Base-by-base conservation (phyloP, 2,113 vertebrate genomes). In the Nannospalax galili region DNA sequence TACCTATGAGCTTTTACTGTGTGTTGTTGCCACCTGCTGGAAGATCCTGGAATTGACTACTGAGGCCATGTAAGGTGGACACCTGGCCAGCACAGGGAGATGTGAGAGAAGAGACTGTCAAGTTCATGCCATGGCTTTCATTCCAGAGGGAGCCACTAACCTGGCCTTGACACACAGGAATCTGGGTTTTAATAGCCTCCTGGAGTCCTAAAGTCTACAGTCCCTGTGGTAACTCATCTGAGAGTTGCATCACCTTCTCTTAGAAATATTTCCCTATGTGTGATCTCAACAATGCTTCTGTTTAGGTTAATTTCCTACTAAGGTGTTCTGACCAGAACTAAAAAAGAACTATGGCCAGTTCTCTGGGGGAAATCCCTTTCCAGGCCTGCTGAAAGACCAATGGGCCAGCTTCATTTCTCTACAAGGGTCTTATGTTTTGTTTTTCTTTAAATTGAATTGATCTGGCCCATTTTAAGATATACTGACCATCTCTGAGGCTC, bases 21-120 rank as follows among this genome's bases (percentile, higher is more conserved):
- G 26, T 32, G 4, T 48, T 89, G 74, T 87, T 40, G 95, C 98
- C 97, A 97, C 81, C 98, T 98, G 75, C 94, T 96, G 98, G 97
- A 4, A 19, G 0, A n/a, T n/a, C 24, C 16, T 82, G 74, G 90
- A 92, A 96, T 86, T 87, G 42, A 72, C 88, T 42, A 30, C 62
- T 32, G 15, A 24, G 1, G 58, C 88, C 72, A 1, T 4, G 35
- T 5, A 62, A 67, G 5, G 58, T 6, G 2, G 69, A 84, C 64
- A 74, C 78, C 60, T 96, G 78, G 56, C 89, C 96, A 93, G 78
- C 42, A 19, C 24, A 3, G 28, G 64, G 74, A 95, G 87, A 89
- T 93, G 85, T 85, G 62, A 95, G 86, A 64, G 90, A 95, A 90
- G 65, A 87, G 79, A 89, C 45, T 97, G 91, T 95, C 92, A 90